Evolutionary conservation across 2,888 invertebrate species (phyloP).

Genomic region (Gari tellinella): DNA sequence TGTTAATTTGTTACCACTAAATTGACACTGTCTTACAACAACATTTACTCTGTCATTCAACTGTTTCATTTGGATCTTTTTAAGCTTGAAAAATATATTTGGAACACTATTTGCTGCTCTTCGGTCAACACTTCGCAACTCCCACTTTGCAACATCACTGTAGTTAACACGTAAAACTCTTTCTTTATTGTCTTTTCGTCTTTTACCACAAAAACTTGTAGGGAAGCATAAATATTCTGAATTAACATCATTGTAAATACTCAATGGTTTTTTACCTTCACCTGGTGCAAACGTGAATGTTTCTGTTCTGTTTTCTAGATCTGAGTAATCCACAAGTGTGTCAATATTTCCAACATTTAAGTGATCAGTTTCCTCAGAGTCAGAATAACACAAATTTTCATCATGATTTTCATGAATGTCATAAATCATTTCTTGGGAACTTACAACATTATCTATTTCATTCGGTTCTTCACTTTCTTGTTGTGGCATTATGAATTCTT

Average conservation of each 20-base stretch:
- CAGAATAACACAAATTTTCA: conserved; percentile 22
- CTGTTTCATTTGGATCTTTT: too few relatives aligned
- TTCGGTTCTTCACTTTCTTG: neutral
- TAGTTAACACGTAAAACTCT: conserved; percentile 14
- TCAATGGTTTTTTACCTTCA: conserved; percentile 51
- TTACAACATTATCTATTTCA: neutral
- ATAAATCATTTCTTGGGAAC: too few relatives aligned
- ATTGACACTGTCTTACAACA: conserved; percentile 45
- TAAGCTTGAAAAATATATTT: too few relatives aligned
- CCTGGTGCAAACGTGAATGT: conserved; percentile 50
- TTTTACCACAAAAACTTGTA: conserved; percentile 54
- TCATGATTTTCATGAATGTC: too few relatives aligned
- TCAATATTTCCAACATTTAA: conserved; percentile 38
- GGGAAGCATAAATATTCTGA: conserved; percentile 50
- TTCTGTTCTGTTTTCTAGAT: conserved; percentile 26
- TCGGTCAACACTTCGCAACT: conserved; percentile 22
- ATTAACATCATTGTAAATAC: conserved; percentile 53
- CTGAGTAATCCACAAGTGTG: conserved; percentile 46
- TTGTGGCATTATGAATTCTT: neutral
- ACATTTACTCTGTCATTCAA: conserved; percentile 54
- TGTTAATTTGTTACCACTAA: conserved; percentile 26
- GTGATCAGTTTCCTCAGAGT: conserved; percentile 23
- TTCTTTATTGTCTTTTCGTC: conserved; percentile 24
- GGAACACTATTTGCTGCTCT: conserved; percentile 47
- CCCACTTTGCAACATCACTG: too few relatives aligned